Evolutionary conservation across 1,140 invertebrate genomes (phyloP), one percentile per base, ranked within the genome.

Genomic region (Charaxes varanes): DNA sequence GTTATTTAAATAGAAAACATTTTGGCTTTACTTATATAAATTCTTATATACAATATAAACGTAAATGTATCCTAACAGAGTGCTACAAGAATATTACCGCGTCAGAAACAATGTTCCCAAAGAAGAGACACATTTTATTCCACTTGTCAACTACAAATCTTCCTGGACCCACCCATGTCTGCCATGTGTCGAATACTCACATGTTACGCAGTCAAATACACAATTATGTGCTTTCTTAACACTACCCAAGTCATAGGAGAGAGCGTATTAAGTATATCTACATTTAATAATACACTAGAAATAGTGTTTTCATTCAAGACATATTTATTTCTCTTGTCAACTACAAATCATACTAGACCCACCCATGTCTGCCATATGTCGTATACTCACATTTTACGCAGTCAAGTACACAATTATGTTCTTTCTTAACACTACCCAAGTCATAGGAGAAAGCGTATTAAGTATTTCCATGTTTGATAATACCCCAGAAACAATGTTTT

Each of bases 71-170:
- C 15, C 12, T 28, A 28, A 10, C 12, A 36, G 22, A 40, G 34
- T 18, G 31, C 24, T 17, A 32, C 18, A 41, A 34, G 26, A 31
- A 34, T 33, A 57, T 46, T 43, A 52, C 21, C 34, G 21, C 15
- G 14, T 44, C 15, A 26, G 36, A 41, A 37, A 34, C 38, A 43
- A 31, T 50, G 51, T 59, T 53, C 23, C 31, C 30, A 45, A 46
- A 41, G 21, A 54, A 45, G 34, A 32, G 52, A 47, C 44, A 53
- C 66, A 64, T 56, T 66, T 70, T 71, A 69, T 66, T 71, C 63
- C 57, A 63, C 54, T 63, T 78, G 77, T 77, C 77, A 71, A 60
- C 73, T 58, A 81, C 74, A 81, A 81, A 81, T 81, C 77, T 81
- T 74, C 33, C 33, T 38, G 46, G 61, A 68, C 71, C 65, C 73